phyloP scores from a whole-genome alignment of 2,113 vertebrate genomes.

The Dicaeum eximium region DNA sequence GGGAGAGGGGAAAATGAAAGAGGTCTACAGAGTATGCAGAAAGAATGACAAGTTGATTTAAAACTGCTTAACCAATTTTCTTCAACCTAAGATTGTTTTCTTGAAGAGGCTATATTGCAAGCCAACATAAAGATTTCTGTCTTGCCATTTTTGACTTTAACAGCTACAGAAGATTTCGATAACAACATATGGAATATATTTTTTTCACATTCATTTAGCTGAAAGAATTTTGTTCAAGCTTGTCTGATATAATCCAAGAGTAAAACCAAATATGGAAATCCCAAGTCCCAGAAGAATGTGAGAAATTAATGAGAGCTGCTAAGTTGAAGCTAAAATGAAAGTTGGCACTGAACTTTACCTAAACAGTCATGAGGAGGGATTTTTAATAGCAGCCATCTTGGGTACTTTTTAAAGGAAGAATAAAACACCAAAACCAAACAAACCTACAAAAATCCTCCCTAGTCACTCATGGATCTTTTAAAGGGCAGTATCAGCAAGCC shows the following conservation, averaged over 20 bases:
- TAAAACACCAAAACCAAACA: not conserved
- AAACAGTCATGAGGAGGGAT: not conserved
- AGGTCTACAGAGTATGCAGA: not conserved
- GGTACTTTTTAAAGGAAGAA: not conserved
- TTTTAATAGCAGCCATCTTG: constrained; percentile 16
- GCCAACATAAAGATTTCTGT: constrained; percentile 18
- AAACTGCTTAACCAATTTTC: constrained; percentile 13
- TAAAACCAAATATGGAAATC: constrained; percentile 57
- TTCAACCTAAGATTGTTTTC: not conserved
- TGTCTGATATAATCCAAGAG: constrained; percentile 35
- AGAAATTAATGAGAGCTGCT: constrained; percentile 42
- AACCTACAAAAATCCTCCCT: not conserved
- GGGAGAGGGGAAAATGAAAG: not conserved
- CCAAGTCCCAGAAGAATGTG: not conserved
- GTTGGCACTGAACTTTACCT: not conserved
- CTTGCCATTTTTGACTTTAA: constrained; percentile 44
- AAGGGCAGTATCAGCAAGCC: not conserved
- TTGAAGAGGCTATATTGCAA: not conserved
- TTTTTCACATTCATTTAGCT: constrained; percentile 11
- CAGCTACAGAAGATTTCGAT: constrained; percentile 38
- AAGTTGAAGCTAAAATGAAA: constrained; percentile 25
- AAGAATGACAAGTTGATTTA: constrained; percentile 39
- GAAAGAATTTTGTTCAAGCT: constrained; percentile 21
- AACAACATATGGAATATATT: constrained; percentile 54
- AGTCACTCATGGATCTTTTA: not conserved